Evolutionary conservation across 1,140 invertebrate genomes (phyloP).

Genomic region (Delia radicum): DNA sequence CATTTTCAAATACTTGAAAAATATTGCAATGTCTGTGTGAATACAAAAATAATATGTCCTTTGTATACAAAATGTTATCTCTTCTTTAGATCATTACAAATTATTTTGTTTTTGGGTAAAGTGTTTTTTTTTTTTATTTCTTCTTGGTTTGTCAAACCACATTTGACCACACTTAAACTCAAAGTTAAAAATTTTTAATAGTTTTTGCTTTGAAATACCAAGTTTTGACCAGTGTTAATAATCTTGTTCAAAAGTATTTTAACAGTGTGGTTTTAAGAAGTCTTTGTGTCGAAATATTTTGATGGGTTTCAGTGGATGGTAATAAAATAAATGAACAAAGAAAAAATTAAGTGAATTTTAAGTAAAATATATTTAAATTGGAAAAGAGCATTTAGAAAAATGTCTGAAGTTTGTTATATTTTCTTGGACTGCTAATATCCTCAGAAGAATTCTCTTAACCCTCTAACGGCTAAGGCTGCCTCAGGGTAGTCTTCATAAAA

Average conservation of each 20-base stretch:
- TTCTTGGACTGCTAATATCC: too few relatives aligned
- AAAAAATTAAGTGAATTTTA: too few relatives aligned
- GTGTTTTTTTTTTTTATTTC: neutral
- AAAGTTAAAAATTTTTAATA: neutral
- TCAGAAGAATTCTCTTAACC: too few relatives aligned
- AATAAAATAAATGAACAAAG: neutral
- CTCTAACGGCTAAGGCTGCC: too few relatives aligned
- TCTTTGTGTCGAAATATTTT: neutral
- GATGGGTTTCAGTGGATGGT: neutral
- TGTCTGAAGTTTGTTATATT: too few relatives aligned
- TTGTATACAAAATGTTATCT: neutral
- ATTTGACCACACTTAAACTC: neutral
- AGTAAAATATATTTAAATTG: too few relatives aligned
- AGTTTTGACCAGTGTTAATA: constrained; percentile 1
- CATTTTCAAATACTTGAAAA: too few relatives aligned
- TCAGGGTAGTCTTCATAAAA: too few relatives aligned
- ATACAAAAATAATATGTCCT: neutral
- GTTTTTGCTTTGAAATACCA: neutral
- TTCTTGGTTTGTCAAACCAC: neutral
- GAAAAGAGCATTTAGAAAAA: too few relatives aligned
- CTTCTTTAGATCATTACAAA: neutral
- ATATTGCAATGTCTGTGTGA: too few relatives aligned
- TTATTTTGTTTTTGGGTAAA: neutral
- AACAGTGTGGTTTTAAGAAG: neutral
- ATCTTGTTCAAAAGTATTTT: neutral